Base-by-base conservation (phyloP, 2,797 vertebrate genomes). In the Argentina silus region DNA sequence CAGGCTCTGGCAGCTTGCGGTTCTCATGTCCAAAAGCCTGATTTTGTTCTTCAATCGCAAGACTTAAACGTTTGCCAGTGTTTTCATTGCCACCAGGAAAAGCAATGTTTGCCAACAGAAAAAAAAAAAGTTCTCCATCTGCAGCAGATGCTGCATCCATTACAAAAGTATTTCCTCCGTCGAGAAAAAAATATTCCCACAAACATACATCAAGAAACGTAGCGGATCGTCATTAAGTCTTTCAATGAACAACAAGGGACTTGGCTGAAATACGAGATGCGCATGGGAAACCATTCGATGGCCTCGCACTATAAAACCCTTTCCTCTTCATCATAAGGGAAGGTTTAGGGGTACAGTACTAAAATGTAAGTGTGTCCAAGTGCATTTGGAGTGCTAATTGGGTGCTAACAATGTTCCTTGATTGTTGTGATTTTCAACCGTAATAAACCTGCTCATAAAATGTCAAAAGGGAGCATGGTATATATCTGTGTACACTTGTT, bases 391-490 rank as follows among this genome's bases (percentile, higher is more conserved):
- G 87, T 65, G 77, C 74, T 91, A 92, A 92, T 83, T 90, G 83
- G 84, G 92, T 92, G 90, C 84, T 88, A 92, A 92, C 86, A 86
- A 81, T 72, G 61, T 83, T 82, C 66, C 82, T 78, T 87, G 81
- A 89, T 88, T 89, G 89, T 82, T 85, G 73, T 80, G 87, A 67
- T 83, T 77, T 81, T 36, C 70, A 62, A 69, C 71, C 57, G 88
- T 81, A 85, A 83, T 91, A 92, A 93, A 91, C 74, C 14, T 77
- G 75, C 87, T 83, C 85, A 87, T 92, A 90, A n/a, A 94, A 93
- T 73, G 85, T 90, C 90, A 90, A 69, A 67, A 59, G 78, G 66
- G 63, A 79, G 72, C 79, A 82, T 71, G 73, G 61, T 75, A 79
- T 84, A 77, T 82, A 87, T 82, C 72, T 78, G 50, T 73, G 74